Evolutionary conservation across 37 sponge, comb jelly and placozoan genomes (phyloP), one percentile per base, ranked within the genome.

Genomic region (Oscarella lobularis): DNA sequence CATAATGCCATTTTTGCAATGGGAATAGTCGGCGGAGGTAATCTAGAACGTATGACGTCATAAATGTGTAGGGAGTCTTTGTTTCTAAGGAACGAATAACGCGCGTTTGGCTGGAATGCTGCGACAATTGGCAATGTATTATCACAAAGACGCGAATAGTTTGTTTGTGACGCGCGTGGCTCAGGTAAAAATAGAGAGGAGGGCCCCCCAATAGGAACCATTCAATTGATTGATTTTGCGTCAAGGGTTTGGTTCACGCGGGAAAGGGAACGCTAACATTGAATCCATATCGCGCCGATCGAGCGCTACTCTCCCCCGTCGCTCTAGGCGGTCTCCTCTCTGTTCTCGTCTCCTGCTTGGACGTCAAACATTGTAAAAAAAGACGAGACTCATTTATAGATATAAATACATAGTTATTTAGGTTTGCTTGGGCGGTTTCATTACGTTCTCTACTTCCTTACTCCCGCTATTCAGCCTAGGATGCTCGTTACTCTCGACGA

Each of bases 251-350:
- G 60, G 83, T 83, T 35, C 98, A 96, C 48, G 72, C 91, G 54
- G 98, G 98, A 0, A 96, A 96, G 82, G 98, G 98, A 6, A 96
- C 98, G 4, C 81, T 96, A 37, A 96, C 98, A 0, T 81, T 96
- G 2, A 90, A 89, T 37, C 94, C 98, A 31, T 96, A 82, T 77
- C 98, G 92, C 76, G 85, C 88, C 48, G 93, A 96, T 75, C 83
- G 91, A 20, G 76, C 55, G 73, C 77, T 96, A 31, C 78, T 92
- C 80, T 80, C 94, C 4, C 84, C 86, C 3, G 98, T 93, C 2
- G 91, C 91, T 39, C 79, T 92, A 34, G 93, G 90, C 38, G 90
- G 93, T 0, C 80, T 96, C 36, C 81, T 96, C 30, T 72, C 79
- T 0, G 84, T 88, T 35, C 73, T 90, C 34, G 72, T 91, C 29